A percentile compares a stretch with the other conserved stretches of the same genome.
Conservation (phyloP, 2,113 vertebrate genomes). For the Hylia prasina region DNA sequence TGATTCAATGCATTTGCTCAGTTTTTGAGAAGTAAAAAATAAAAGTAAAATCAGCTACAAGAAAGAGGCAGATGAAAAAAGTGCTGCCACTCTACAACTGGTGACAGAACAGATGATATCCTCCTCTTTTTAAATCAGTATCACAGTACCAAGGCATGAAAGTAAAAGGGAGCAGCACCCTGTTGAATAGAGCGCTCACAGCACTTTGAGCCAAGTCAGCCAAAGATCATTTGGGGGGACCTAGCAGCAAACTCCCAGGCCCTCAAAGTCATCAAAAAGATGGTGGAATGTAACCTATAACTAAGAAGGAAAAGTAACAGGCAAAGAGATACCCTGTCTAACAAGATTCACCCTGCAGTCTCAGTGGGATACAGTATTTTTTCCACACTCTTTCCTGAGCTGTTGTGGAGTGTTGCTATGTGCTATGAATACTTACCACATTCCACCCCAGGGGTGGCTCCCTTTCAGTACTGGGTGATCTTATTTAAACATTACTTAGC, state of each 20-base stretch:
- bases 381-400: background rate
- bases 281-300: background rate
- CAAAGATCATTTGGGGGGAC: background rate
- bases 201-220: background rate
- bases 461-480: conserved; percentile 36
- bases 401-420: conserved; percentile 1
- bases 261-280: background rate
- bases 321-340: background rate
- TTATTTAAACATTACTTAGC: conserved; percentile 61
- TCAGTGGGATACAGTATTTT: background rate
- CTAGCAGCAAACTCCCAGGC: background rate
- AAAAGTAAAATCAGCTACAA: background rate
- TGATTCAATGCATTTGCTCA: background rate
- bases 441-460: conserved; percentile 47
- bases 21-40: background rate
- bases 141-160: background rate
- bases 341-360: background rate
- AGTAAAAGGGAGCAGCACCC: background rate
- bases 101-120: background rate
- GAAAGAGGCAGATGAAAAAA: background rate
- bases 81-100: background rate
- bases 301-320: background rate
- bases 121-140: background rate
- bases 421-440: background rate
- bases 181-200: background rate